Evolutionary conservation across 2,797 vertebrate species (phyloP).

Genomic region (Semotilus atromaculatus): DNA sequence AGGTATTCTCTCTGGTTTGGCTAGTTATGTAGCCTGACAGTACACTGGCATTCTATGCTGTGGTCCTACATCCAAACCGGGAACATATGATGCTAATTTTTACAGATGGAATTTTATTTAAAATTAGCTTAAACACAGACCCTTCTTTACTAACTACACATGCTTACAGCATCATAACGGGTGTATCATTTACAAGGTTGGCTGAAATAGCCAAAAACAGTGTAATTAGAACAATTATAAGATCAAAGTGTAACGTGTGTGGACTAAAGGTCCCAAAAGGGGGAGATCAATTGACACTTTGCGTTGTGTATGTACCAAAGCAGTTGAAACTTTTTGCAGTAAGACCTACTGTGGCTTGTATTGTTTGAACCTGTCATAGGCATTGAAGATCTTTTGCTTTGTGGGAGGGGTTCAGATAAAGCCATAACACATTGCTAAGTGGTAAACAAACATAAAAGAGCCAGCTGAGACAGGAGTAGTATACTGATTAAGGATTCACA

Average conservation of each 20-base stretch:
- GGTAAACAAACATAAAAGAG: constrained; percentile 78
- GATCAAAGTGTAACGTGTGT: constrained; percentile 19
- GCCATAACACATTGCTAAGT: constrained; percentile 62
- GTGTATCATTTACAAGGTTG: background rate
- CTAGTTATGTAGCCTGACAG: background rate
- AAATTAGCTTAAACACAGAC: background rate
- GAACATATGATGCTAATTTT: background rate
- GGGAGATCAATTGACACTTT: constrained; percentile 24
- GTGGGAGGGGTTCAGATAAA: constrained; percentile 75
- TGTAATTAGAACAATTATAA: constrained; percentile 26
- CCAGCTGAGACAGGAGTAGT: constrained; percentile 66
- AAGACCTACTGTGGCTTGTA: constrained; percentile 21
- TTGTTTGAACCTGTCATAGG: constrained; percentile 53
- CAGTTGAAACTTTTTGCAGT: background rate
- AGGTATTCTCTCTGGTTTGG: background rate
- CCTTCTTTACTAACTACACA: background rate
- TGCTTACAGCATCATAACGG: background rate
- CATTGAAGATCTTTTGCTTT: constrained; percentile 51
- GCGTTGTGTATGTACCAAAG: background rate
- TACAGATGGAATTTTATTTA: background rate
- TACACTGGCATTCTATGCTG: background rate
- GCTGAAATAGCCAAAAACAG: background rate
- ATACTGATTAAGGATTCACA: constrained; percentile 74
- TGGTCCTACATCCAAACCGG: background rate
- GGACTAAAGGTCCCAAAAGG: constrained; percentile 5